Percentiles rank a stretch among this genome's conserved stretches.
phyloP scores from a whole-genome alignment of 2,888 invertebrate genomes.

The Orgyia antiqua region DNA sequence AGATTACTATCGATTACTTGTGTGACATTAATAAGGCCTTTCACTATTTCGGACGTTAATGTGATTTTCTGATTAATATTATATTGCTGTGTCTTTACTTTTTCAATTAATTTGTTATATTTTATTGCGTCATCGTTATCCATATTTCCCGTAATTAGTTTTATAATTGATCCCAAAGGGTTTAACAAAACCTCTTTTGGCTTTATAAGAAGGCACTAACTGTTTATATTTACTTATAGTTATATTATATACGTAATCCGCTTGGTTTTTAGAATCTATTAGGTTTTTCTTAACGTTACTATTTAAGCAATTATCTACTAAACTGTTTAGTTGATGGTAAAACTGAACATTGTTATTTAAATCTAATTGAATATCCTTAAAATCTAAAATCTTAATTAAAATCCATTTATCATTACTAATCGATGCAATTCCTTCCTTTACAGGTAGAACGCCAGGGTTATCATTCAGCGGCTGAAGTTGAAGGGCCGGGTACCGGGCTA shows the following conservation, averaged over 20 bases:
- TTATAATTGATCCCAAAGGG: conserved; percentile 16
- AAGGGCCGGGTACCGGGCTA: no score
- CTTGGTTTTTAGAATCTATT: no score
- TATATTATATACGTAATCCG: conserved; percentile 1
- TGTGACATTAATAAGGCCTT: no score
- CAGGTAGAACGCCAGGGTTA: no score
- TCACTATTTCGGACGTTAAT: conserved; percentile 4
- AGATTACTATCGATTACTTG: not conserved
- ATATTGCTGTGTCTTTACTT: conserved; percentile 9
- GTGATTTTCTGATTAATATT: conserved; percentile 5
- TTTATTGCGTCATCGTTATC: conserved; percentile 6
- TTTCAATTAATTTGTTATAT: conserved; percentile 3
- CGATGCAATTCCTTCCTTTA: conserved; percentile 7
- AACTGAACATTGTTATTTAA: conserved; percentile 11
- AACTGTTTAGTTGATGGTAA: not conserved
- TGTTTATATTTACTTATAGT: conserved; percentile 8
- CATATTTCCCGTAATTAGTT: conserved; percentile 19
- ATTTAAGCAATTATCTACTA: no score
- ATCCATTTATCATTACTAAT: no score
- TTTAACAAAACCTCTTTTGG: conserved; percentile 13
- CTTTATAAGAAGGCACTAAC: conserved; percentile 3
- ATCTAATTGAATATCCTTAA: conserved; percentile 8
- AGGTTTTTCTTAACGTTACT: not conserved
- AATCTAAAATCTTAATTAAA: conserved; percentile 7
- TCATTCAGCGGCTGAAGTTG: no score